Evolutionary conservation across 1,140 invertebrate species (phyloP), one percentile per base, ranked within the genome.

Genomic region (Habropoda laboriosa): DNA sequence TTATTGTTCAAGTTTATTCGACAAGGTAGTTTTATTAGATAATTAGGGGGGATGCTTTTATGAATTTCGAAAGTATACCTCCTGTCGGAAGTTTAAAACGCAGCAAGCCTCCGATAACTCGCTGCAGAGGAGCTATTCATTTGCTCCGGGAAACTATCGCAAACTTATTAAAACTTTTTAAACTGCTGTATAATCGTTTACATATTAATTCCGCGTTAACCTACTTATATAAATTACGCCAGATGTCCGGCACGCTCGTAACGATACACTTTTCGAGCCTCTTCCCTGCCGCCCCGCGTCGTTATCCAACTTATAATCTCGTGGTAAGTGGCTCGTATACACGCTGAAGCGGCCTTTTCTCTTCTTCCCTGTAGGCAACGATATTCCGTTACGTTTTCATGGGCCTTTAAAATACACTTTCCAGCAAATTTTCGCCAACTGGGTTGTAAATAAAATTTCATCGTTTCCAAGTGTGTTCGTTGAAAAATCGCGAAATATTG

Each of bases 131-230:
- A 24, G 47, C 47, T 32, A 55, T 75, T 75, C 49, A 66, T 42
- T 66, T 55, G 13, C 24, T 4, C 6, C 13, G 12, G 12, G 24
- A 12, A 66, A 66, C 60, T 75, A 75, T 75, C 72, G 61, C 40
- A 42, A 75, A 64, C 24, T 63, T 75, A 53, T 75, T 75, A 51
- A 55, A 75, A 66, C 10, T 64, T 75, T 30, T 30, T 13, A 12
- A 32, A 42, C 35, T 30, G 60, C 13, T 32, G 72, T 40, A 40
- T 66, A 75, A 53, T 40, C 32, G 60, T 66, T 38, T 42, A 66
- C 27, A 75, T 42, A 66, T 75, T 75, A 75, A 64, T 64, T 38
- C 45, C 24, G 5, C 58, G 45, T 35, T 61, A 74, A 58, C 21
- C 27, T 32, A n/a, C 38, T 72, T 72, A 16, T 16, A 57, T n/a